Evolutionary conservation across 92 coral and sea anemone genomes (phyloP).

Genomic region (Isaurus tuberculatus): DNA sequence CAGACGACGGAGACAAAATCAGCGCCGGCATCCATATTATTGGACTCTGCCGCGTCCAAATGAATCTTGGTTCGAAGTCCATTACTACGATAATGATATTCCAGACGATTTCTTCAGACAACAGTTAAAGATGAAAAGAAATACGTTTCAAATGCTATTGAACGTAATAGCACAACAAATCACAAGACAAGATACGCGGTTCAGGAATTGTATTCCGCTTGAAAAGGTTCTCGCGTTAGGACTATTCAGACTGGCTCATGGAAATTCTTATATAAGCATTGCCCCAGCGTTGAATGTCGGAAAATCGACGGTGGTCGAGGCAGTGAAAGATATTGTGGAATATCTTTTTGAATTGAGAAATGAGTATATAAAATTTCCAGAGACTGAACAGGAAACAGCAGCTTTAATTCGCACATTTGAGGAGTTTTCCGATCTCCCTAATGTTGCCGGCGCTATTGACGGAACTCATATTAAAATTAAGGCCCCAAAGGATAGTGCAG

Average conservation of each 20-base stretch:
- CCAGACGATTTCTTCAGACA: conserved; percentile 49
- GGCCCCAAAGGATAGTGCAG: conserved; percentile 53
- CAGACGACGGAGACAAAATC: conserved; percentile 27
- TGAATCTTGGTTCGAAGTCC: conserved; percentile 54
- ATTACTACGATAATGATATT: conserved; percentile 42
- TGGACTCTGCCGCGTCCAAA: conserved; percentile 50
- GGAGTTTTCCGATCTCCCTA: conserved; percentile 46
- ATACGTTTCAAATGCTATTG: conserved; percentile 47
- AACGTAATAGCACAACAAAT: conserved; percentile 43
- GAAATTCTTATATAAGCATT: conserved; percentile 48
- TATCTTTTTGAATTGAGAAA: conserved; percentile 44
- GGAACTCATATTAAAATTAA: conserved; percentile 47
- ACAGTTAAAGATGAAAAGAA: conserved; percentile 44
- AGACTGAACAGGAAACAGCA: conserved; percentile 52
- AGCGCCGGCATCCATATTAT: background rate
- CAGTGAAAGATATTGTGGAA: conserved; percentile 50
- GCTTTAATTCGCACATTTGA: conserved; percentile 51
- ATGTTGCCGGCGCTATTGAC: conserved; percentile 57
- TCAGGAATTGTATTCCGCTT: conserved; percentile 46
- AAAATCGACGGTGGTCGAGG: conserved; percentile 48
- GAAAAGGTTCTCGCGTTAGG: conserved; percentile 49
- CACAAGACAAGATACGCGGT: conserved; percentile 36
- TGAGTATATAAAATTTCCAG: conserved; percentile 58
- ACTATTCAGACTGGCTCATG: conserved; percentile 54
- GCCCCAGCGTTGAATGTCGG: conserved; percentile 49